Evolutionary conservation across 35 echinoderm and acorn worm species (phyloP).

Genomic region (Ophiothrix spiculata): DNA sequence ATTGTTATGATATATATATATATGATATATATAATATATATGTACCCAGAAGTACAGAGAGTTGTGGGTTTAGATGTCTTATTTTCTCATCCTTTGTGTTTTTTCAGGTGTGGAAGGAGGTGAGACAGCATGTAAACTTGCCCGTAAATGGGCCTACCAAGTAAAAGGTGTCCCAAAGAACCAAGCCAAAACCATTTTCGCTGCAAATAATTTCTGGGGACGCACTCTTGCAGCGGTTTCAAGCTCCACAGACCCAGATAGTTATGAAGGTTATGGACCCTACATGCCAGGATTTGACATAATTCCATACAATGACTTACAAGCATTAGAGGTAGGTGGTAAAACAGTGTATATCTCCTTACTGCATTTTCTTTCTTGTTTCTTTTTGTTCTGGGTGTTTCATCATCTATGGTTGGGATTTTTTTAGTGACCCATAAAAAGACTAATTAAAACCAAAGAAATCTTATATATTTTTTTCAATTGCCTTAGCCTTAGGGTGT

Average conservation of each 20-base stretch:
- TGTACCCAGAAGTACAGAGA: too few relatives aligned
- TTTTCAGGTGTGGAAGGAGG: constrained; percentile 90
- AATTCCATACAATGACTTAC: constrained; percentile 85
- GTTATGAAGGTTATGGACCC: constrained; percentile 87
- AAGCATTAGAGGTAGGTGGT: constrained; percentile 88
- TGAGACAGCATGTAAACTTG: constrained; percentile 95
- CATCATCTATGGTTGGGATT: too few relatives aligned
- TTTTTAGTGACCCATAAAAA: too few relatives aligned
- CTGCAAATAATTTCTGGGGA: constrained; percentile 94
- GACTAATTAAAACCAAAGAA: too few relatives aligned
- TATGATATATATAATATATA: too few relatives aligned
- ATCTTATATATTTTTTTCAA: too few relatives aligned
- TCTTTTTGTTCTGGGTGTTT: too few relatives aligned
- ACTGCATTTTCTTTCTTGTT: too few relatives aligned
- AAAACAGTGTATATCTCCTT: not conserved
- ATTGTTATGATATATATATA: too few relatives aligned
- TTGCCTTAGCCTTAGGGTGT: too few relatives aligned
- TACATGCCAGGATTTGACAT: constrained; percentile 93
- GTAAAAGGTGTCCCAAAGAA: constrained; percentile 89
- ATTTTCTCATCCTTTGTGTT: not conserved
- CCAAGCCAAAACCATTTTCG: constrained; percentile 88
- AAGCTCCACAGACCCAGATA: constrained; percentile 83
- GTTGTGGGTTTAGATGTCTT: too few relatives aligned
- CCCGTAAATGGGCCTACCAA: constrained; percentile 90
- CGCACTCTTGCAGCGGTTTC: constrained; percentile 89